These are phyloP conservation scores for Arctopsyche grandis DNA, from an alignment of 1,140 invertebrate genomes.

Conservation along the genomic window DNA sequence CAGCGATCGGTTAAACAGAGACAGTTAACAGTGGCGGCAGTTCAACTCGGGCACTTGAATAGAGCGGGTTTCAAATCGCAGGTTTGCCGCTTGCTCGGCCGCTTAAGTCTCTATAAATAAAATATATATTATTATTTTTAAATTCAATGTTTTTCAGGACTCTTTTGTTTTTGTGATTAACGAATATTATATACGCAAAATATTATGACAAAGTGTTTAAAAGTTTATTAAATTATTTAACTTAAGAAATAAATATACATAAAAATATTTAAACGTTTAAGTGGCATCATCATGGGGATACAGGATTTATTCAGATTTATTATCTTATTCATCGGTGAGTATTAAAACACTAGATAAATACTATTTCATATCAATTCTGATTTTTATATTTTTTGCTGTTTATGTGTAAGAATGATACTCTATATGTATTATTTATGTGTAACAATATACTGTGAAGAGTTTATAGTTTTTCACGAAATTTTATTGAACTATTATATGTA, in stretches of 20 bases:
- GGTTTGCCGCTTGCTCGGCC: background rate
- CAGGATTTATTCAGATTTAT: background rate
- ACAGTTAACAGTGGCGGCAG: background rate
- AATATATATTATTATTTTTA: no score
- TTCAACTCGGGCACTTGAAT: background rate
- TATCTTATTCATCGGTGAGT: background rate
- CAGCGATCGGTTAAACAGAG: background rate
- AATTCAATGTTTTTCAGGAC: background rate
- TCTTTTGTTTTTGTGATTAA: background rate
- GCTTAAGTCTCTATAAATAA: background rate
- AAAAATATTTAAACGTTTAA: background rate
- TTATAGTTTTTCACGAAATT: no score
- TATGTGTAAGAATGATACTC: no score
- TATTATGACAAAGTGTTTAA: no score
- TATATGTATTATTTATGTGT: no score
- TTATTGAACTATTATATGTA: no score
- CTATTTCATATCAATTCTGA: no score
- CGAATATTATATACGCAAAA: background rate
- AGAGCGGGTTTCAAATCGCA: background rate
- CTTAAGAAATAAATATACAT: no score
- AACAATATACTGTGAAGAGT: no score
- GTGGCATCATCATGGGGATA: background rate
- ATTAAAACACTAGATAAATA: background rate
- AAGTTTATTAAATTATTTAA: no score
- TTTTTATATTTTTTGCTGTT: no score